phyloP scores from a whole-genome alignment of 2,113 vertebrate species.

The Hypomesus transpacificus region DNA sequence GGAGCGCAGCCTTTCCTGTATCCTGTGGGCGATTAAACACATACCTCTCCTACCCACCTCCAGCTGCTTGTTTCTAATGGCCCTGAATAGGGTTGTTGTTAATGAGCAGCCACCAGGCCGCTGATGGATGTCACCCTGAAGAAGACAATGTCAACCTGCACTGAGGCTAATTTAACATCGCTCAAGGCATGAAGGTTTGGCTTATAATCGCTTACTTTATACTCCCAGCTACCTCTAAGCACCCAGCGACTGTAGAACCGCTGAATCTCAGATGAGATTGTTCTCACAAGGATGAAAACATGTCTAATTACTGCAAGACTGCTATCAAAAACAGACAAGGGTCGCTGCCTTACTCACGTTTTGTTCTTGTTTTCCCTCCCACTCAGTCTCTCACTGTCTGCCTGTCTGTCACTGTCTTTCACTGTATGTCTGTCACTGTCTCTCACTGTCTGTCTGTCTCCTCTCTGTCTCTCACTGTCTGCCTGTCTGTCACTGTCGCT shows the following conservation, averaged over 20 bases:
- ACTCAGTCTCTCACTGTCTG: no score
- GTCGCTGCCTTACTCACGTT: no score
- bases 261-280: no score
- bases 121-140: not conserved
- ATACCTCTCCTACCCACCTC: not conserved
- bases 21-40: not conserved
- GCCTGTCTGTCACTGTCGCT: slow-evolving; percentile 11
- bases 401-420: no score
- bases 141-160: not conserved
- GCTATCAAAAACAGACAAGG: no score
- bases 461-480: slow-evolving; percentile 7
- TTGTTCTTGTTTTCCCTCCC: no score
- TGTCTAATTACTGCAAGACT: no score
- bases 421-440: not conserved
- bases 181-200: not conserved
- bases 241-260: no score
- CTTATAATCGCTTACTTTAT: no score
- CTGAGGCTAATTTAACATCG: not conserved
- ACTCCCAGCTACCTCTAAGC: no score
- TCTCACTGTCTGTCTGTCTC: not conserved
- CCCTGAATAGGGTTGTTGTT: not conserved
- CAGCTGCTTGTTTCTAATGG: not conserved
- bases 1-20: not conserved
- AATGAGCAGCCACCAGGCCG: not conserved
- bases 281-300: no score